Evolutionary conservation across 2,888 invertebrate genomes (phyloP).

Genomic region (Lysandra coridon): DNA sequence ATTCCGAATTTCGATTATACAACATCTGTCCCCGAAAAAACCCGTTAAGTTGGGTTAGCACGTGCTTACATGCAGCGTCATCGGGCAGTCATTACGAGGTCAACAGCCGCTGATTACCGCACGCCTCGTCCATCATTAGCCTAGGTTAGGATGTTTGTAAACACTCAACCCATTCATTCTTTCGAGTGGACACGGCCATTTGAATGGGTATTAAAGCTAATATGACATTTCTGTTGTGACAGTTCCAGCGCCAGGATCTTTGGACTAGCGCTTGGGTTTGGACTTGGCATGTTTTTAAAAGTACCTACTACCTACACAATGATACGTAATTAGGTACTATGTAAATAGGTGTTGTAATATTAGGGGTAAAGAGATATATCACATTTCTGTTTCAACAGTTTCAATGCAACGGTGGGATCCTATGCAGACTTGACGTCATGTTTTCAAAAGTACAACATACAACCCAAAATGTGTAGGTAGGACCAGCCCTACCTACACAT

Average conservation of each 20-base stretch:
- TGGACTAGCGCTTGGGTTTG: not conserved
- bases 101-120: conserved; percentile 76
- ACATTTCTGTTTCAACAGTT: too few relatives aligned
- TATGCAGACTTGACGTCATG: too few relatives aligned
- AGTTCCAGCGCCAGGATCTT: not conserved
- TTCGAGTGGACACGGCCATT: conserved; percentile 20
- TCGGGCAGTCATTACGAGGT: conserved; percentile 78
- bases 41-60: conserved; percentile 52
- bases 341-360: too few relatives aligned
- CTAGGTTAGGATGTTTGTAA: conserved; percentile 81
- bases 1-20: conserved; percentile 29
- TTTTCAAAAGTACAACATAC: not conserved
- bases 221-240: conserved; percentile 4
- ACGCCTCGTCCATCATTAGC: conserved; percentile 79
- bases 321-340: too few relatives aligned
- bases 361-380: too few relatives aligned
- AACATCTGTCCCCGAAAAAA: conserved; percentile 43
- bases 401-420: too few relatives aligned
- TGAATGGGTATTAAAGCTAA: not conserved
- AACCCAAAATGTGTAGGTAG: not conserved
- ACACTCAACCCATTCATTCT: conserved; percentile 53
- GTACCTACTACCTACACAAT: too few relatives aligned
- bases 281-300: not conserved
- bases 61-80: conserved; percentile 76
- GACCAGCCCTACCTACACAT: too few relatives aligned